Evolutionary conservation across 2,888 invertebrate species (phyloP).

Genomic region (Rhagium mordax): DNA sequence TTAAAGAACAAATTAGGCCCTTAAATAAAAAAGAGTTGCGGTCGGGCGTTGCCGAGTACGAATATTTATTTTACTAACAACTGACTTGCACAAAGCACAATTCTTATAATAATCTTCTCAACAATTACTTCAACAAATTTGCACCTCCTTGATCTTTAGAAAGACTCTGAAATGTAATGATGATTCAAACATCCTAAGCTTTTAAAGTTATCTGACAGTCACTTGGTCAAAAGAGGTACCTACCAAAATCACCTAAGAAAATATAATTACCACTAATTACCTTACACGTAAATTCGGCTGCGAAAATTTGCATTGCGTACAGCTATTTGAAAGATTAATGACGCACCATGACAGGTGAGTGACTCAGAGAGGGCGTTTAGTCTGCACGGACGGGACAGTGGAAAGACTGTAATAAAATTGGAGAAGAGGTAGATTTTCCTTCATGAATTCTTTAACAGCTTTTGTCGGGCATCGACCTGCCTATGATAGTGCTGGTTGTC

Average conservation of each 20-base stretch:
- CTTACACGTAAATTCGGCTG: not conserved
- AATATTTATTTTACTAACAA: too few species aligned
- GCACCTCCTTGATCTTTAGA: too few species aligned
- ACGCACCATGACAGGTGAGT: conserved; percentile 11
- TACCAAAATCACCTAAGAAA: too few species aligned
- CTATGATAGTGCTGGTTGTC: not conserved
- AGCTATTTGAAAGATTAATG: conserved; percentile 7
- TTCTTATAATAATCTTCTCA: too few species aligned
- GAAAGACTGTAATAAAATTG: conserved; percentile 27
- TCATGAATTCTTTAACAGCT: conserved; percentile 30
- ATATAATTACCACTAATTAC: too few species aligned
- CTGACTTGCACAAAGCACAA: too few species aligned
- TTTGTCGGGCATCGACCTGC: conserved; percentile 25
- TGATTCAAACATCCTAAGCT: too few species aligned
- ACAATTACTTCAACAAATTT: too few species aligned
- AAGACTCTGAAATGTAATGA: too few species aligned
- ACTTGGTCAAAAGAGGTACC: too few species aligned
- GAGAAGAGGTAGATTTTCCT: conserved; percentile 21
- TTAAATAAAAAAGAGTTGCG: not conserved
- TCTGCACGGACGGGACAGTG: conserved; percentile 20
- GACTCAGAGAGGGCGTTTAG: conserved; percentile 18
- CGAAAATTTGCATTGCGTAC: conserved; percentile 2
- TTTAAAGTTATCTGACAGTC: too few species aligned
- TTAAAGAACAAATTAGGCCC: too few species aligned
- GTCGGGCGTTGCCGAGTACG: not conserved